Evolutionary conservation across 2,113 vertebrate species (phyloP).

Genomic region (Saguinus imperator): DNA sequence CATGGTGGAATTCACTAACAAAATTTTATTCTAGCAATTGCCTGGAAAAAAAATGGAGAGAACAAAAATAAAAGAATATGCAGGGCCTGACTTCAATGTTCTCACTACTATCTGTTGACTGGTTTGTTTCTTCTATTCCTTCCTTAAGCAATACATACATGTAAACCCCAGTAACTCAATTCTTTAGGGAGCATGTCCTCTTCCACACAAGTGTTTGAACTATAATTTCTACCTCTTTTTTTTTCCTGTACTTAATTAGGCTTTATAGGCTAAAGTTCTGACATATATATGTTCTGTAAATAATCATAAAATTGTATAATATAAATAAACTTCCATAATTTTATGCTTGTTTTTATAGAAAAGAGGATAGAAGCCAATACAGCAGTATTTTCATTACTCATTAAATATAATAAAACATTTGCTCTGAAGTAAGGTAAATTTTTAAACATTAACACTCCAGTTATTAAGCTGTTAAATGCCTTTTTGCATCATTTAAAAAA

Average conservation of each 20-base stretch:
- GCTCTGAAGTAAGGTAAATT: background rate
- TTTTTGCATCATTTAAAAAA: background rate
- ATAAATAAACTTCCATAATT: background rate
- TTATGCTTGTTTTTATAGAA: constrained; percentile 28
- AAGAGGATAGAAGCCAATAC: constrained; percentile 26
- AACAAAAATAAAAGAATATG: background rate
- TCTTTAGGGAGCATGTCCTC: background rate
- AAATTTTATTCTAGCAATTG: background rate
- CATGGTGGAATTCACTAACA: background rate
- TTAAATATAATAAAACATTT: background rate
- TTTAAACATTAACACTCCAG: background rate
- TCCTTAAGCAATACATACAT: background rate
- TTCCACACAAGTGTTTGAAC: background rate
- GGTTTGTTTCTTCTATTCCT: background rate
- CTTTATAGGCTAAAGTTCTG: constrained; percentile 33
- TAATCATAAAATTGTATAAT: constrained; percentile 13
- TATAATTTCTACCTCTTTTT: constrained; percentile 33
- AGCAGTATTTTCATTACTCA: background rate
- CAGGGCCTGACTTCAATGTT: background rate
- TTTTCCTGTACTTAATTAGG: constrained; percentile 24
- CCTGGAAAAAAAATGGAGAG: background rate
- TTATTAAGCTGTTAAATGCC: background rate
- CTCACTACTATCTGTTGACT: background rate
- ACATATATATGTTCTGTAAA: constrained; percentile 22
- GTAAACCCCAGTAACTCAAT: background rate